Conservation (phyloP, 2,797 vertebrate genomes). For the Crocodylus rhombifer region DNA sequence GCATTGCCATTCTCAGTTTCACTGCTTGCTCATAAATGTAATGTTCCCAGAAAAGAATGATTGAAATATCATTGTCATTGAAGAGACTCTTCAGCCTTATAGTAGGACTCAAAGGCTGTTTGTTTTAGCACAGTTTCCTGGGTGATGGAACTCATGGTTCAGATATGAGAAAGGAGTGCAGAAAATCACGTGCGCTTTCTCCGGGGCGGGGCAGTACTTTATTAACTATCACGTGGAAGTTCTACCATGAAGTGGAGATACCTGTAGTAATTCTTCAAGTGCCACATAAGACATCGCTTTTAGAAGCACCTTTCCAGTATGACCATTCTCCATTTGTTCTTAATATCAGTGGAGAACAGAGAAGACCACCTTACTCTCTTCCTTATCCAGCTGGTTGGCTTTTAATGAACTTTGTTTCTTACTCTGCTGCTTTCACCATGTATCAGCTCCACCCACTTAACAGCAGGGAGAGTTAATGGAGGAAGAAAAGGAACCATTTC, state of each 20-base stretch:
- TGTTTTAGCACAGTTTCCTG: not conserved
- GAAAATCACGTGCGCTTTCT: not conserved
- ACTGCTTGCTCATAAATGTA: accelerated
- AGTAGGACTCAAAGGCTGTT: not conserved
- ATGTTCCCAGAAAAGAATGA: not conserved
- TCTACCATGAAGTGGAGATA: too few species aligned
- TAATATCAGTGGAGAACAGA: too few species aligned
- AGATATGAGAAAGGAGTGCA: not conserved
- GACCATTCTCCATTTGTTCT: not conserved
- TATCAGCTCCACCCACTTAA: not conserved
- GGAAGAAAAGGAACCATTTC: too few species aligned
- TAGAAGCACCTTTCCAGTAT: not conserved
- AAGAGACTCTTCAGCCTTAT: too few species aligned
- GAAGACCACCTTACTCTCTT: not conserved
- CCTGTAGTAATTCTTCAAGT: not conserved
- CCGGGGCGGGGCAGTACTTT: not conserved
- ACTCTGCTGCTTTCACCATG: not conserved
- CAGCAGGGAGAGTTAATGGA: too few species aligned
- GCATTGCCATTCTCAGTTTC: not conserved
- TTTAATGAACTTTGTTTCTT: not conserved
- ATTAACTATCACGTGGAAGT: not conserved
- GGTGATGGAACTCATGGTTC: too few species aligned
- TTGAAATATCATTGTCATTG: too few species aligned
- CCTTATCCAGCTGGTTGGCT: not conserved
- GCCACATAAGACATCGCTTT: not conserved